Evolutionary conservation across 2,888 invertebrate species (phyloP), one percentile per base, ranked within the genome.

Genomic region (Macrophya alboannulata): DNA sequence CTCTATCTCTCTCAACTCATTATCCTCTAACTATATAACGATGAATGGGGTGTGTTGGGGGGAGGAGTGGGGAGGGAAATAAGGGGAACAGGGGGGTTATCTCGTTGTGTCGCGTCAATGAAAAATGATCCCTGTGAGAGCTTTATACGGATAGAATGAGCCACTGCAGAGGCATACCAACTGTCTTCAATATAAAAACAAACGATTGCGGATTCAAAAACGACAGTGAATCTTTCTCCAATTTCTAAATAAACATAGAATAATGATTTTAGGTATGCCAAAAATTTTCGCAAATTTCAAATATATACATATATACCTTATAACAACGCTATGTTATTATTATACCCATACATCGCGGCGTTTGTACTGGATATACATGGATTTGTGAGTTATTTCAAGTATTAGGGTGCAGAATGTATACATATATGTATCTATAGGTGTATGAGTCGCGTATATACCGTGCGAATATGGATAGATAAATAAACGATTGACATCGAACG

Each of bases 61-160:
- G 81, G 85, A 84, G 62, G 17, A 17, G 68, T 84, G 81, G 85
- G 85, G 62, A 45, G 84, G 86, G 84, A 81, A 37, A 82, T 55
- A n/a, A 68, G 43, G 55, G 12, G 65, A 48, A 74, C 3, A 45
- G 45, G 86, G 45, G 86, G 89, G 87, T 91, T 92, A 91, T 92
- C 91, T 90, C 87, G 86, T 86, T 89, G 87, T 88, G 88, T 87
- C 90, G 89, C 89, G 89, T 88, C 87, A 86, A 83, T 90, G 91
- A 91, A 92, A 93, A 92, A 90, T 88, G 90, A 92, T 92, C 91
- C 90, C 88, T 91, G 91, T 90, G 92, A 90, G 91, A 91, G 89
- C 88, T 87, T 87, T 48, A n/a, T n/a, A n/a, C 87, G 86, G 87
- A 87, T 87, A 86, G 87, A 88, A 87, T 65, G 86, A 43, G 87